Conservation (phyloP, 2,888 invertebrate genomes). For the Drosophila nigritarsus region DNA sequence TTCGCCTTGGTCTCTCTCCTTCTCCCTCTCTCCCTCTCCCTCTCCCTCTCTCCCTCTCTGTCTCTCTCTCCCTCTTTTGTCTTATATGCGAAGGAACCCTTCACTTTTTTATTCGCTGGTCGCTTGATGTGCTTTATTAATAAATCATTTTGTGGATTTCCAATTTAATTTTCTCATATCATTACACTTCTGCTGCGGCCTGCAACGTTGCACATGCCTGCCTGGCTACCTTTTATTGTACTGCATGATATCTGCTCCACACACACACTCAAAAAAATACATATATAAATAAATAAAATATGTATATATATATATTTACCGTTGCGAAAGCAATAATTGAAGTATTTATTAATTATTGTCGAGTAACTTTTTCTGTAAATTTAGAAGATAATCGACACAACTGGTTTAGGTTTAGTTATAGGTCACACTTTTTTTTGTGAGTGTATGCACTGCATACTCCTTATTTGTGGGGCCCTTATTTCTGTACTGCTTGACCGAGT, state of each 20-base stretch:
- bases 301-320: neutral
- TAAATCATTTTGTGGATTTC: constrained; percentile 83
- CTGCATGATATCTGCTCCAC: neutral
- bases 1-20: constrained; percentile 39
- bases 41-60: neutral
- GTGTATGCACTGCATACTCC: constrained; percentile 1
- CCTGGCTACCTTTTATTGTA: constrained; percentile 65
- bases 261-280: constrained; percentile 4
- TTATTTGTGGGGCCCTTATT: constrained; percentile 5
- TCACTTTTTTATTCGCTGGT: constrained; percentile 69
- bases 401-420: neutral
- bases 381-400: neutral
- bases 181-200: constrained; percentile 67
- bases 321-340: neutral
- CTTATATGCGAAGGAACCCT: constrained; percentile 67
- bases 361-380: neutral
- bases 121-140: constrained; percentile 81
- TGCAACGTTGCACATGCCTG: constrained; percentile 24
- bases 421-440: neutral
- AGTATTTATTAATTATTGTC: neutral
- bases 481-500: neutral
- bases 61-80: neutral
- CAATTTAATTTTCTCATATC: constrained; percentile 82
- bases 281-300: too few species aligned
- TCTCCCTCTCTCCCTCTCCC: neutral